A percentile compares a stretch with the other conserved stretches of the same genome.
phyloP scores from a whole-genome alignment of 2,113 vertebrate genomes.

The Cyprinus carpio region DNA sequence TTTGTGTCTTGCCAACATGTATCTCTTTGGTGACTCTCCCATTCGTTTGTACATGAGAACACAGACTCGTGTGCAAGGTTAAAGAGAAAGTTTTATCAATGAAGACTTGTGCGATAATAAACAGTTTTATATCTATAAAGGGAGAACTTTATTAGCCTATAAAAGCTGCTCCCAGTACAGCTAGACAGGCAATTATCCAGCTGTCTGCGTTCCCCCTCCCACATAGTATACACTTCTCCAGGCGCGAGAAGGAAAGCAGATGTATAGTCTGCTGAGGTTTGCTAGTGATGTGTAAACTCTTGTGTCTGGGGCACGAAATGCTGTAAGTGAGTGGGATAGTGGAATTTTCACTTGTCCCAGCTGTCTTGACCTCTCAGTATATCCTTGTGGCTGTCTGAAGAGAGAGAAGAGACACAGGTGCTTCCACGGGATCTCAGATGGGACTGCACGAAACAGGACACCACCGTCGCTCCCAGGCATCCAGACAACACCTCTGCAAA shows the following conservation, averaged over 20 bases:
- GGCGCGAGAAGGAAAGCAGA: slow-evolving; percentile 19
- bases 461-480: slow-evolving; percentile 47
- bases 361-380: not conserved
- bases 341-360: not conserved
- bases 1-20: slow-evolving; percentile 1
- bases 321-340: not conserved
- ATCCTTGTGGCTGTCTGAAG: not conserved
- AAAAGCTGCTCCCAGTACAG: slow-evolving; percentile 34
- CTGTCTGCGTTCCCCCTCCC: slow-evolving; percentile 23
- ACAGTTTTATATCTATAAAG: slow-evolving; percentile 30
- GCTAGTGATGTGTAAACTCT: slow-evolving; percentile 24
- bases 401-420: slow-evolving; percentile 41
- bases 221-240: slow-evolving; percentile 15
- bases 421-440: slow-evolving; percentile 15
- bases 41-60: not conserved
- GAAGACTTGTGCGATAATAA: slow-evolving; percentile 7
- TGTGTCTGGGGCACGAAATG: not conserved
- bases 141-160: slow-evolving; percentile 27
- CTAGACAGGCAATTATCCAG: slow-evolving; percentile 29
- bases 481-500: slow-evolving; percentile 59
- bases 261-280: slow-evolving; percentile 28
- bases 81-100: slow-evolving; percentile 36
- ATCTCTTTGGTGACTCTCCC: not conserved
- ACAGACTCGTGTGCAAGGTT: not conserved
- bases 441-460: slow-evolving; percentile 53